Evolutionary conservation across 2,888 invertebrate genomes (phyloP).

Genomic region (Lithophane leautieri): DNA sequence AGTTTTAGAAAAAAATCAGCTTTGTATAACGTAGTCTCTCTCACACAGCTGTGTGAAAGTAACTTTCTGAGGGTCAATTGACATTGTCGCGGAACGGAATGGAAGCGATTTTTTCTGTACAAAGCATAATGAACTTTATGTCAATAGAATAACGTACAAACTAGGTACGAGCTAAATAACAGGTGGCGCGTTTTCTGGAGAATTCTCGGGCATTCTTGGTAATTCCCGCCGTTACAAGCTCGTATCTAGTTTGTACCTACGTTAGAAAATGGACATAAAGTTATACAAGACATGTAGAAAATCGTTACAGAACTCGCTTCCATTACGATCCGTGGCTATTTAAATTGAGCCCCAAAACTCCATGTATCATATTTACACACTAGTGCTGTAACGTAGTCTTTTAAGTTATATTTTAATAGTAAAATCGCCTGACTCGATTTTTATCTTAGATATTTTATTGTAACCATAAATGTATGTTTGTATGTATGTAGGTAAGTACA

Average conservation of each 20-base stretch:
- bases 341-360: neutral
- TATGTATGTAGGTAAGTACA: slow-evolving; percentile 15
- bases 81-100: neutral
- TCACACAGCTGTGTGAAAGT: too few species aligned
- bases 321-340: neutral
- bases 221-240: neutral
- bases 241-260: neutral
- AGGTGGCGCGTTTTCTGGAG: neutral
- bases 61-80: neutral
- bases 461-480: slow-evolving; percentile 7
- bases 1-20: too few species aligned
- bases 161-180: neutral
- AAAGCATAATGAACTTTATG: neutral
- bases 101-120: neutral
- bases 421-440: slow-evolving; percentile 16
- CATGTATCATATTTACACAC: neutral
- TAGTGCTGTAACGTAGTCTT: neutral
- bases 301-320: neutral
- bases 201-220: neutral
- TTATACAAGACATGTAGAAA: too few species aligned
- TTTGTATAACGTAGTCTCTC: too few species aligned
- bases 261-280: neutral
- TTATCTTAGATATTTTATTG: neutral
- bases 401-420: slow-evolving; percentile 25
- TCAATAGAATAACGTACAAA: neutral